phyloP scores from a whole-genome alignment of 2,888 invertebrate species.

The Andrena praecox region DNA sequence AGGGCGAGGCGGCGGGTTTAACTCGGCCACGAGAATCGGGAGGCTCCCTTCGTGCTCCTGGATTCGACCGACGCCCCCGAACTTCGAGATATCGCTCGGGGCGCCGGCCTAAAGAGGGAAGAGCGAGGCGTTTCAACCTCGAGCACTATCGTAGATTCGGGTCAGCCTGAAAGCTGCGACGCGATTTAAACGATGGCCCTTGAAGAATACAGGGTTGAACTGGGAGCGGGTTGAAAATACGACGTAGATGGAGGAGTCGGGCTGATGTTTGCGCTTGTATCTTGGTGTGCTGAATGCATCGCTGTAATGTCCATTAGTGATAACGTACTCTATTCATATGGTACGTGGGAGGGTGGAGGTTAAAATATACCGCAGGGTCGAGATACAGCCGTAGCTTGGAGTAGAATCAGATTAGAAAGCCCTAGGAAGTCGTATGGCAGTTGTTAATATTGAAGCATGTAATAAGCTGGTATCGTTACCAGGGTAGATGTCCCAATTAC shows the following conservation, averaged over 20 bases:
- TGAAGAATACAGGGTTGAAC: background rate
- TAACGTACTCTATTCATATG: too few relatives aligned
- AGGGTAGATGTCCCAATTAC: too few relatives aligned
- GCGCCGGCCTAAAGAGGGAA: conserved; percentile 50
- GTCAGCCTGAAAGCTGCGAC: conserved; percentile 64
- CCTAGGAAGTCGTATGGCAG: too few relatives aligned
- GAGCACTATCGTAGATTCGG: conserved; percentile 67
- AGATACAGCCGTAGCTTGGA: too few relatives aligned
- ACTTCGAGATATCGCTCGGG: conserved; percentile 69
- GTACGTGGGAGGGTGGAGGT: too few relatives aligned
- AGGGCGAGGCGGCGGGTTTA: conserved; percentile 72
- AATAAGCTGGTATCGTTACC: too few relatives aligned
- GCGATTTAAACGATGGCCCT: conserved; percentile 46
- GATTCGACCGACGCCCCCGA: conserved; percentile 69
- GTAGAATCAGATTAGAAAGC: too few relatives aligned
- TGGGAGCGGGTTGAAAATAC: background rate
- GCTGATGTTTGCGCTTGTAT: too few relatives aligned
- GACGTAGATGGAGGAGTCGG: background rate
- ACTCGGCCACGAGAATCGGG: conserved; percentile 69
- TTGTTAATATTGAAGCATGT: too few relatives aligned
- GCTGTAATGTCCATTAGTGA: too few relatives aligned
- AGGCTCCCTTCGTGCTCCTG: conserved; percentile 44
- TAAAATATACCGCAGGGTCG: too few relatives aligned
- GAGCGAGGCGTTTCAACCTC: conserved; percentile 58
- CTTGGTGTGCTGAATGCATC: too few relatives aligned